These are phyloP conservation scores for Apis laboriosa DNA, from an alignment of 1,140 invertebrate genomes.

Conservation along the genomic window DNA sequence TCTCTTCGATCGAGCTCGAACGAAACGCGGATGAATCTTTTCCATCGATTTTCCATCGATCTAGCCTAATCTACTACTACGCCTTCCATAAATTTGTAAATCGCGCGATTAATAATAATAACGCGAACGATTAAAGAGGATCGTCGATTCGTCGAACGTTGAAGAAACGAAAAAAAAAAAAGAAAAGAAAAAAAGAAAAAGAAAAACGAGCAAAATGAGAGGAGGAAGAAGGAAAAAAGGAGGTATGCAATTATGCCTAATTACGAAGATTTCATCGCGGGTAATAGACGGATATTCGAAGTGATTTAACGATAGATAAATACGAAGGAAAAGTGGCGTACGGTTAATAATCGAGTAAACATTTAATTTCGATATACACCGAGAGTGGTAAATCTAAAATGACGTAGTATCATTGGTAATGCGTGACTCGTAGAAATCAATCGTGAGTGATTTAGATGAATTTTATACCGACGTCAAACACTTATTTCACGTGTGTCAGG, in stretches of 20 bases:
- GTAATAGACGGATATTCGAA: not conserved
- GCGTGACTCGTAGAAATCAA: conserved; percentile 34
- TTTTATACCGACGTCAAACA: conserved; percentile 27
- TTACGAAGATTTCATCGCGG: not conserved
- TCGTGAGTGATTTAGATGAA: conserved; percentile 48
- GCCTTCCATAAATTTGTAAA: too few relatives aligned
- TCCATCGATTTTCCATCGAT: too few relatives aligned
- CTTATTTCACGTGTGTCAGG: conserved; percentile 45
- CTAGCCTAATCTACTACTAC: too few relatives aligned
- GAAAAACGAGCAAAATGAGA: too few relatives aligned
- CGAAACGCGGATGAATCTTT: too few relatives aligned
- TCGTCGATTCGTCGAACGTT: too few relatives aligned
- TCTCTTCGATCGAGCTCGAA: too few relatives aligned
- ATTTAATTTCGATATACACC: conserved; percentile 7
- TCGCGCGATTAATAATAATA: too few relatives aligned
- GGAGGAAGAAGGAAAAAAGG: too few relatives aligned
- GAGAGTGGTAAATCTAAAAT: conserved; percentile 27
- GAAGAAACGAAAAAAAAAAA: too few relatives aligned
- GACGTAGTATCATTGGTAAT: conserved; percentile 15
- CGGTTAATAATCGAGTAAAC: not conserved
- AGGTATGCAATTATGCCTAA: not conserved
- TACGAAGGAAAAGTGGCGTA: not conserved
- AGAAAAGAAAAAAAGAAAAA: too few relatives aligned
- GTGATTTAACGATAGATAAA: not conserved
- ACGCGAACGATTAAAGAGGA: too few relatives aligned